Evolutionary conservation across 2,113 vertebrate genomes (phyloP).

Genomic region (Hipposideros armiger): DNA sequence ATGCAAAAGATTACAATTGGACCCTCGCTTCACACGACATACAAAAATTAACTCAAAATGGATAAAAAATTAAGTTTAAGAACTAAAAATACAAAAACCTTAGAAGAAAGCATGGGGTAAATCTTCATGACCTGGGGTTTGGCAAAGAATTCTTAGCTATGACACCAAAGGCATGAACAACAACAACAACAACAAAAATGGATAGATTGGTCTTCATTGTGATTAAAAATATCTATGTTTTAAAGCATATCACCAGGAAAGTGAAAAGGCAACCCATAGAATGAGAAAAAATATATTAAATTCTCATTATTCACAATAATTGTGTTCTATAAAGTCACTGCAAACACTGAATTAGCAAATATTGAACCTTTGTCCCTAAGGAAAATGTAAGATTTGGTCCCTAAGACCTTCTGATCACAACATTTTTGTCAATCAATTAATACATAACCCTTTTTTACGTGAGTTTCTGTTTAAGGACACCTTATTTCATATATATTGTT

Average conservation of each 20-base stretch:
- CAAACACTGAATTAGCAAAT: background rate
- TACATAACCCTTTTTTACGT: background rate
- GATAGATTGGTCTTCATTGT: background rate
- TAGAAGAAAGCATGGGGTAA: background rate
- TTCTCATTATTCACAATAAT: background rate
- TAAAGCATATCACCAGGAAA: background rate
- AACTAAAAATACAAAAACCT: background rate
- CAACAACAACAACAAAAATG: background rate
- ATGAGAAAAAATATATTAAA: background rate
- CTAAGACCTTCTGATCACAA: background rate
- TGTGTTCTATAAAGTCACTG: background rate
- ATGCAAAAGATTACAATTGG: background rate
- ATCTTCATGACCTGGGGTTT: background rate
- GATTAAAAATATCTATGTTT: conserved; percentile 19
- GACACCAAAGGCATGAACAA: background rate
- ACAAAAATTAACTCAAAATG: conserved; percentile 7
- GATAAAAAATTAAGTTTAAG: background rate
- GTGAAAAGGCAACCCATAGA: background rate
- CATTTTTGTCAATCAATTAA: conserved; percentile 8
- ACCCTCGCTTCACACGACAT: background rate
- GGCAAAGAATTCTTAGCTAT: background rate
- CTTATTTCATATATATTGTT: conserved; percentile 2
- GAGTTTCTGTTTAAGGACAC: background rate
- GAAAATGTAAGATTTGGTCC: background rate
- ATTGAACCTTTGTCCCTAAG: background rate